Evolutionary conservation across 30 jellyfish, hydroid and myxozoan genomes (phyloP), one percentile per base, ranked within the genome.

Genomic region (Cassiopea xamachana): DNA sequence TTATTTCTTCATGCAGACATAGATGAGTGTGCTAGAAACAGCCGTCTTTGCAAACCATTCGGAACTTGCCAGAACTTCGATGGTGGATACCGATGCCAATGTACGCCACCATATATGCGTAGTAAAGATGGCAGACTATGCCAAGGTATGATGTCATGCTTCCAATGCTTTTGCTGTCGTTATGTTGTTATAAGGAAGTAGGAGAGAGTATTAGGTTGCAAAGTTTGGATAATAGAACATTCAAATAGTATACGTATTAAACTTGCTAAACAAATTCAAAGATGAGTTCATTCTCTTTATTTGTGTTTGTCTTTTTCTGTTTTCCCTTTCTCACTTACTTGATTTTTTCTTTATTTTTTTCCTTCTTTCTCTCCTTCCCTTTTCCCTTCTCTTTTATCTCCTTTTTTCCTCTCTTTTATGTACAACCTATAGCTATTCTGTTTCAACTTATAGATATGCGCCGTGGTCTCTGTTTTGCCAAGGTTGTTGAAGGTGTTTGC

Each of bases 81-180:
- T 7, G 99, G 99, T 7, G 97, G 99, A 19, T 96, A 96, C 67
- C 55, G 99, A 46, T 96, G 99, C 75, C 98, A 96, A 62, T 96
- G 99, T 91, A 89, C 91, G 14, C 98, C 99, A 79, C 99, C 99
- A 12, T 96, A 80, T 91, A 96, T 92, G 99, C 81, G 98, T 49
- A 96, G 99, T 92, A 80, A 80, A 60, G 91, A 96, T 86, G 98
- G 97, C 79, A 84, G 80, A 60, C 77, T 91, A 87, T 96, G 99
- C 78, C 96, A 92, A 80, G 99, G 99, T 96, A 88, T 50, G 82
- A 43, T 1, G 6, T n/a, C n/a, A n/a, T n/a, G n/a, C n/a, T n/a
- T n/a, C n/a, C n/a, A n/a, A n/a, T n/a, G n/a, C n/a, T n/a, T n/a
- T n/a, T n/a, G n/a, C n/a, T n/a, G n/a, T n/a, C n/a, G n/a, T n/a